Conservation (phyloP, 2,797 vertebrate species). For the Pristis pectinata region DNA sequence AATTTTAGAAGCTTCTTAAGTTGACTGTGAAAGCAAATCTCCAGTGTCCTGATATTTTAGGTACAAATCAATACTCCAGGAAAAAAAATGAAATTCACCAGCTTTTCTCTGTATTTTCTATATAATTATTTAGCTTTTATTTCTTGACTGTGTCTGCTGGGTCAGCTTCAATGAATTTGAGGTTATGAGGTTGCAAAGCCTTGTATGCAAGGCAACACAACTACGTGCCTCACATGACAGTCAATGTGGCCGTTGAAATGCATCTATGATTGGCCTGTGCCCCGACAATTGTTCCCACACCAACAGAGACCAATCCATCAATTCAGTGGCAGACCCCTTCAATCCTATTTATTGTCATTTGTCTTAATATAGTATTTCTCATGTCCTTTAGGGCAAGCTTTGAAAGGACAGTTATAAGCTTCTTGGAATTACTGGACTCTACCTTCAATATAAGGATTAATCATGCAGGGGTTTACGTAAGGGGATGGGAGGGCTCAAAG, state of each 20-base stretch:
- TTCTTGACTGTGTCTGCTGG: not conserved
- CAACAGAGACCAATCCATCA: not conserved
- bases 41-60: slow-evolving; percentile 33
- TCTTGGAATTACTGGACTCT: not conserved
- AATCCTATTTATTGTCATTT: not conserved
- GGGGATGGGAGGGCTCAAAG: not conserved
- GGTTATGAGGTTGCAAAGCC: not conserved
- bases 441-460: not conserved
- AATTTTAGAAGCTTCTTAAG: slow-evolving; percentile 31
- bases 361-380: not conserved
- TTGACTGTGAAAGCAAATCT: slow-evolving; percentile 32
- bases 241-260: not conserved
- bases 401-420: not conserved
- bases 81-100: not conserved
- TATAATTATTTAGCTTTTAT: slow-evolving; percentile 26
- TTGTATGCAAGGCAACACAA: not conserved
- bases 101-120: not conserved
- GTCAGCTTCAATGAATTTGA: not conserved
- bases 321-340: not conserved
- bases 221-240: not conserved
- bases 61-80: slow-evolving; percentile 20
- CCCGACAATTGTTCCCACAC: not conserved
- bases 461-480: not conserved
- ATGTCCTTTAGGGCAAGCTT: not conserved
- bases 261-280: not conserved